Conservation (phyloP, 2,888 invertebrate species). For the Anodontia alba region DNA sequence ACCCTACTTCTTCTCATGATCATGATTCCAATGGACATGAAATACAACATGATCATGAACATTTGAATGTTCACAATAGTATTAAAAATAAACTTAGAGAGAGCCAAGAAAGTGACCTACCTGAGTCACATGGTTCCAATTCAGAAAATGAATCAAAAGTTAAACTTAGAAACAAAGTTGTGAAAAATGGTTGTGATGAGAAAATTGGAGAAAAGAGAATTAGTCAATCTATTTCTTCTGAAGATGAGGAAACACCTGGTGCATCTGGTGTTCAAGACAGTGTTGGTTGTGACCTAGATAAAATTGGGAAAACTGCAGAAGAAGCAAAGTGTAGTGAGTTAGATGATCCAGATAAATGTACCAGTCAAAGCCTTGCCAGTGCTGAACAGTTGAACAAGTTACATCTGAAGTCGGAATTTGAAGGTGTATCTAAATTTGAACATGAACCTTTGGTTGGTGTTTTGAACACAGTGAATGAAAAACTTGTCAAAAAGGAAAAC, state of each 20-base stretch:
- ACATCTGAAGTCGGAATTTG: conserved; percentile 11
- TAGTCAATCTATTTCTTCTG: conserved; percentile 63
- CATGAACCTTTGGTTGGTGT: background rate
- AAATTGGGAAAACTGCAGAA: background rate
- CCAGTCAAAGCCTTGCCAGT: background rate
- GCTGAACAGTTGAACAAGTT: background rate
- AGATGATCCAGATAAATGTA: background rate
- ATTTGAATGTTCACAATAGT: conserved; percentile 7
- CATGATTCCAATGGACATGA: conserved; percentile 37
- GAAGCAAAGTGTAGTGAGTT: background rate
- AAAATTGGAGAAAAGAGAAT: conserved; percentile 36
- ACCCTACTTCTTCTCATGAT: conserved; percentile 48
- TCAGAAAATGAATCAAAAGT: conserved; percentile 48
- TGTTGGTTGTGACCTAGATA: background rate
- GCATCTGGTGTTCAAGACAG: background rate
- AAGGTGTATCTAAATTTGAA: conserved; percentile 11
- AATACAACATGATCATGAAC: background rate
- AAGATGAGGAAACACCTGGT: conserved; percentile 31
- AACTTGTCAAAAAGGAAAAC: background rate
- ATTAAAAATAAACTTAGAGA: conserved; percentile 35
- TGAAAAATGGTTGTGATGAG: conserved; percentile 25
- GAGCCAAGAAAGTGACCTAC: conserved; percentile 62
- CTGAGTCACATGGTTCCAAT: conserved; percentile 50
- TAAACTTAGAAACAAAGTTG: conserved; percentile 13
- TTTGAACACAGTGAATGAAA: background rate